These are phyloP conservation scores for Pentalonia nigronervosa DNA, from an alignment of 1,140 invertebrate genomes.

Conservation along the genomic window DNA sequence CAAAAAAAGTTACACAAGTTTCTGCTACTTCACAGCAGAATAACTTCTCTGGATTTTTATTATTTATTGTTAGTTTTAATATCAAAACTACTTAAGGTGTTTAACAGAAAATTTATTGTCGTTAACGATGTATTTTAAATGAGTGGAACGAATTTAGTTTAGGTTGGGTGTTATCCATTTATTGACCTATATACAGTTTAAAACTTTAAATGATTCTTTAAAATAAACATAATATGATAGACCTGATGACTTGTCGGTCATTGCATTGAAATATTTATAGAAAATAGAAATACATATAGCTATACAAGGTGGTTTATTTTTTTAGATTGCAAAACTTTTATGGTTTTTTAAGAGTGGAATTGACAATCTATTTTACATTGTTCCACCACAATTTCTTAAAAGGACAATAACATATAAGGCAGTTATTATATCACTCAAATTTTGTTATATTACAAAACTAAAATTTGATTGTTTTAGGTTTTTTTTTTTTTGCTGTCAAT, in stretches of 20 bases:
- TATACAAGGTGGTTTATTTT: neutral
- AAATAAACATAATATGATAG: neutral
- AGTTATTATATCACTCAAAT: neutral
- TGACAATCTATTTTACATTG: neutral
- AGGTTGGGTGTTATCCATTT: neutral
- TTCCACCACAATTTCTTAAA: neutral
- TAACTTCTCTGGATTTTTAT: neutral
- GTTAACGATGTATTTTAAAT: neutral
- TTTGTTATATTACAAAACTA: neutral
- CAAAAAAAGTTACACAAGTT: neutral
- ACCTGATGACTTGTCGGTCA: neutral
- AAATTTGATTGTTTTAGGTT: neutral
- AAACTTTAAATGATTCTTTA: neutral
- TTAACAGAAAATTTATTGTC: neutral
- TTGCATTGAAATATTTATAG: neutral
- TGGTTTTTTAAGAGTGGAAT: neutral
- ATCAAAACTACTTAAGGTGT: neutral
- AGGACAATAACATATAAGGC: neutral
- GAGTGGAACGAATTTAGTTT: neutral
- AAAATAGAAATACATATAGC: neutral
- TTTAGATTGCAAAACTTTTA: neutral
- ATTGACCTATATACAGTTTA: neutral
- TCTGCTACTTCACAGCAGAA: neutral
- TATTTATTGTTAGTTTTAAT: neutral
- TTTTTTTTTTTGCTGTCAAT: neutral